Evolutionary conservation across 2,797 vertebrate species (phyloP).

Genomic region (Pangasius krempfi): DNA sequence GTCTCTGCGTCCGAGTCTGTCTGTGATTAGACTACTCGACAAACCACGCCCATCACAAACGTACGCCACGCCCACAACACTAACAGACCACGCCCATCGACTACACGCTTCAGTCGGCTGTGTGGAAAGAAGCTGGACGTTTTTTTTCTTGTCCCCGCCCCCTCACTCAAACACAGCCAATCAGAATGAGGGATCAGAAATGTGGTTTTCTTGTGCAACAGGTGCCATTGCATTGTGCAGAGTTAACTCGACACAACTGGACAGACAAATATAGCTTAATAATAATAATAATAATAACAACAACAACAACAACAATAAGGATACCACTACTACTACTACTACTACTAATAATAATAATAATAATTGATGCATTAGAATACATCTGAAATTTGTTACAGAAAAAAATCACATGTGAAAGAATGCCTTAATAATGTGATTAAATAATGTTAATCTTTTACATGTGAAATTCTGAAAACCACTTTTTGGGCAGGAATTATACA

Average conservation of each 20-base stretch:
- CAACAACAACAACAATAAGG: neutral
- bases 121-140: neutral
- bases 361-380: neutral
- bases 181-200: neutral
- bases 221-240: neutral
- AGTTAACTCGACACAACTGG: neutral
- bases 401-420: neutral
- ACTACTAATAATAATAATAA: neutral
- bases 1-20: conserved; percentile 25
- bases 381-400: neutral
- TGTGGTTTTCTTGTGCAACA: neutral
- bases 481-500: no score
- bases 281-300: neutral
- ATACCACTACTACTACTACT: neutral
- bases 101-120: neutral
- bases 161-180: neutral
- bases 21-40: conserved; percentile 34
- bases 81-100: neutral
- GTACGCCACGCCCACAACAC: conserved; percentile 2
- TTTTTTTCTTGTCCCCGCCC: neutral
- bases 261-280: neutral
- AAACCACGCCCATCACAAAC: conserved; percentile 31
- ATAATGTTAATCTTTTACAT: neutral
- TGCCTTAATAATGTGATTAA: neutral
- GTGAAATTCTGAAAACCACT: neutral